phyloP scores from a whole-genome alignment of 1,140 invertebrate genomes.

The Heliconius hermathena region DNA sequence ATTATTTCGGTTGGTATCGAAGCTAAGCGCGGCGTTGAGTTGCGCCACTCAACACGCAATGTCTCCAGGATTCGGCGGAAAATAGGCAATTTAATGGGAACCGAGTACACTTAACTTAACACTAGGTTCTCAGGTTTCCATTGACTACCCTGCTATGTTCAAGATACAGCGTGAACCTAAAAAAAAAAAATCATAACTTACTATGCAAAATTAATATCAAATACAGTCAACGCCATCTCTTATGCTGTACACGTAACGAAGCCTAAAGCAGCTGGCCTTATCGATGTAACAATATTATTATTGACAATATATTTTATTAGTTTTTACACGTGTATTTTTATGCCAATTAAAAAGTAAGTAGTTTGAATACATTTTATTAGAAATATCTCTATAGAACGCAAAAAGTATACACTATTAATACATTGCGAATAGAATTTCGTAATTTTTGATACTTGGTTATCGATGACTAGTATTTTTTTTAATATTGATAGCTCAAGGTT shows the following conservation, averaged over 20 bases:
- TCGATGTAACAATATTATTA: constrained; percentile 40
- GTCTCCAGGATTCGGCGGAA: too few relatives aligned
- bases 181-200: background rate
- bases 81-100: too few relatives aligned
- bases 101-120: too few relatives aligned
- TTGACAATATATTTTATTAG: constrained; percentile 39
- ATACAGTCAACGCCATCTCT: constrained; percentile 54
- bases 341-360: constrained; percentile 30
- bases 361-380: constrained; percentile 25
- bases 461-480: background rate
- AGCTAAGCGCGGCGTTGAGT: too few relatives aligned
- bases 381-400: constrained; percentile 16
- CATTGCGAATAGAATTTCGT: background rate
- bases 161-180: background rate
- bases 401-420: background rate
- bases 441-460: background rate
- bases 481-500: too few relatives aligned
- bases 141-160: too few relatives aligned
- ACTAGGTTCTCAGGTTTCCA: too few relatives aligned
- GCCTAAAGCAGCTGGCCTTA: constrained; percentile 34
- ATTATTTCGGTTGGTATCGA: too few relatives aligned
- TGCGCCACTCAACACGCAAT: too few relatives aligned
- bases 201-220: background rate
- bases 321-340: constrained; percentile 46
- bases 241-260: constrained; percentile 23